These are phyloP conservation scores for Protobothrops mucrosquamatus DNA, from an alignment of 2,113 vertebrate genomes.

Conservation along the genomic window DNA sequence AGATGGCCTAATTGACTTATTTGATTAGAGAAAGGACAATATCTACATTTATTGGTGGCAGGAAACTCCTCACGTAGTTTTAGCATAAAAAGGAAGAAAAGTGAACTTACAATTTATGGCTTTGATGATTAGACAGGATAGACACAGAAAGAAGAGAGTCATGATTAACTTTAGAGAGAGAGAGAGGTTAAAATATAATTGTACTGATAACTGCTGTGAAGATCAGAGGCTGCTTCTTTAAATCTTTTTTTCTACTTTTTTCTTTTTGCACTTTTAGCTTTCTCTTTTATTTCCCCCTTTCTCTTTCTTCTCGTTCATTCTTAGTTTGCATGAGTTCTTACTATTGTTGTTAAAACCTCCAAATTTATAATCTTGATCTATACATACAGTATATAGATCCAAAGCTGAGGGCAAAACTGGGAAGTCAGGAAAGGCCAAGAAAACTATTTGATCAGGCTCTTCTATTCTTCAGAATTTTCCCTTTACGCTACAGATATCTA, in stretches of 20 bases:
- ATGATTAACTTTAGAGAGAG: neutral
- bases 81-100: neutral
- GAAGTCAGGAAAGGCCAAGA: neutral
- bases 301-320: neutral
- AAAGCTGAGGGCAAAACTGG: neutral
- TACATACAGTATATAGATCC: neutral
- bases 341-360: neutral
- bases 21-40: neutral
- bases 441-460: neutral
- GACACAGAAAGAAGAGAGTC: neutral
- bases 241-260: neutral
- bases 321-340: neutral
- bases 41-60: neutral
- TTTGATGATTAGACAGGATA: neutral
- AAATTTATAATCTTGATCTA: neutral
- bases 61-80: neutral
- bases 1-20: neutral
- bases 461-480: neutral
- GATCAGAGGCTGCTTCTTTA: neutral
- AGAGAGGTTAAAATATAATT: neutral
- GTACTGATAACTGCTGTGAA: neutral
- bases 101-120: neutral
- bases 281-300: neutral
- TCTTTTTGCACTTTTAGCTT: neutral
- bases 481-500: neutral